Evolutionary conservation across 2,797 vertebrate genomes (phyloP).

Genomic region (Mus caroli): DNA sequence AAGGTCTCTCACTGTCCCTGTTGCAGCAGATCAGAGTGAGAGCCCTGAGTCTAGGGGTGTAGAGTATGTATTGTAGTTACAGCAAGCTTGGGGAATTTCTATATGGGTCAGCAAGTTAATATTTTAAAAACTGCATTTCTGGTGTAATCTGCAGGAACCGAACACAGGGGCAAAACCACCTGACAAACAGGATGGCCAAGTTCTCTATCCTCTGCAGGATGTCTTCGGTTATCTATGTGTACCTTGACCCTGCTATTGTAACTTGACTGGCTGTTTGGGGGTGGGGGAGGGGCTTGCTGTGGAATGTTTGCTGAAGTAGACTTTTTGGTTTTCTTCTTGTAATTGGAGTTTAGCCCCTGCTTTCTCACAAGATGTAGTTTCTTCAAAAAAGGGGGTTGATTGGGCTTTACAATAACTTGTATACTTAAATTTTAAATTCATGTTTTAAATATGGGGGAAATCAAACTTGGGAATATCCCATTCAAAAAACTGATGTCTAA

Average conservation of each 20-base stretch:
- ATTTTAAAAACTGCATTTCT: neutral
- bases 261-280: neutral
- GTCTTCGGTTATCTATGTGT: neutral
- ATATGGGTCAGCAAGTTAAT: neutral
- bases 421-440: conserved; percentile 25
- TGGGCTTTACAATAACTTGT: neutral
- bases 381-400: neutral
- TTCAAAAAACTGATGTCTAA: conserved; percentile 49
- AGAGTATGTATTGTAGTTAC: neutral
- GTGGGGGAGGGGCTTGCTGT: neutral
- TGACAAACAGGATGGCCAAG: neutral
- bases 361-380: neutral
- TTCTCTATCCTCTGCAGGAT: neutral
- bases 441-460: conserved; percentile 27
- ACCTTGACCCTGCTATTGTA: neutral
- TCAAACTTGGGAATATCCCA: conserved; percentile 33
- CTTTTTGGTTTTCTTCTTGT: neutral
- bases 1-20: neutral
- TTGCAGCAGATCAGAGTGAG: neutral
- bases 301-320: neutral
- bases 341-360: neutral
- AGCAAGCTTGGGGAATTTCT: neutral
- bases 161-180: neutral
- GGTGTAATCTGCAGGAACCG: neutral
- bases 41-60: neutral